Evolutionary conservation across 2,797 vertebrate genomes (phyloP), one percentile per base, ranked within the genome.

Genomic region (Siniperca undulata): DNA sequence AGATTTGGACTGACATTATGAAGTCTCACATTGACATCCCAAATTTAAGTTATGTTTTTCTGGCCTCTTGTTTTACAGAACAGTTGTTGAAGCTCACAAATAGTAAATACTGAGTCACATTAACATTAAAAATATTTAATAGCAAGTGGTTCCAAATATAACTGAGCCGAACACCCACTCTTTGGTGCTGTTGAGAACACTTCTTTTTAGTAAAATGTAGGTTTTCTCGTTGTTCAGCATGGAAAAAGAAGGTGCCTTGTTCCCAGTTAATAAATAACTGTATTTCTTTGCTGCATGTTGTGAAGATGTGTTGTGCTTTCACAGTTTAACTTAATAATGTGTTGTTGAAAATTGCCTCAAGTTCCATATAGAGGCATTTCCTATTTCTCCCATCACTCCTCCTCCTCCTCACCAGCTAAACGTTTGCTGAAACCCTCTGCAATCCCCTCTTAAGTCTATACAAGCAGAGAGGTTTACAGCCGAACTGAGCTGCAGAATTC

Each of bases 401-500:
- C 76, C 52, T 83, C 84, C 74, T 82, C 65, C 56, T 80, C 75
- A 75, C 42, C 78, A 66, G 69, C 71, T 73, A 82, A 88, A 85
- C 74, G 85, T 87, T 91, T 55, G 58, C 80, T 42, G 77, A 88
- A 90, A 87, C 71, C 79, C 62, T 85, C 59, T 53, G 9, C 75
- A 85, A 86, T 85, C 89, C 86, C 70, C 73, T 84, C 82, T 86
- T 83, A 91, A 74, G 77, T 85, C 70, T 86, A 78, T 89, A 90
- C 79, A 87, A 86, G 83, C 83, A 85, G 69, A 89, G 87, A 91
- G 84, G 67, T 89, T 83, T 78, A 62, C 82, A 58, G 86, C 83
- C 86, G 79, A 90, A 77, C 76, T 61, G 86, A 86, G 89, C 85
- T 46, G 50, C 77, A 91, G 88, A 92, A 91, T 89, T 91, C 74